phyloP scores from a whole-genome alignment of 2,888 invertebrate species.

The Aleiodes testaceus region DNA sequence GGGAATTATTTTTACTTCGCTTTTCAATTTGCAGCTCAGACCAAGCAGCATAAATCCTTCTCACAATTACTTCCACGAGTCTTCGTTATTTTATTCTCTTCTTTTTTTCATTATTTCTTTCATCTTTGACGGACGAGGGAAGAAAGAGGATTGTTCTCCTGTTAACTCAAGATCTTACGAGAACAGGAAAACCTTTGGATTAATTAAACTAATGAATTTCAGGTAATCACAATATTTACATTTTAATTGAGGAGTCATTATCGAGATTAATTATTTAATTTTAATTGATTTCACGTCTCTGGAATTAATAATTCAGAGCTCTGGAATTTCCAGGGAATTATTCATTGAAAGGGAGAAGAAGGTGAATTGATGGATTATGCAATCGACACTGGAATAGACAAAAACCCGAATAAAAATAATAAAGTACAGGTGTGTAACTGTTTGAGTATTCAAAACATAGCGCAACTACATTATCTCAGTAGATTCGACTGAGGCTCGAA shows the following conservation, averaged over 20 bases:
- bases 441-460: constrained; percentile 39
- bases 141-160: neutral
- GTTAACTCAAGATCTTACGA: too few species aligned
- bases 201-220: too few species aligned
- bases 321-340: too few species aligned
- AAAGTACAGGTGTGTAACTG: neutral
- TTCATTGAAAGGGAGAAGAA: too few species aligned
- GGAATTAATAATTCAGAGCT: too few species aligned
- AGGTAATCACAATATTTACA: too few species aligned
- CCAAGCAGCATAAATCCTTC: constrained; percentile 47
- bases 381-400: too few species aligned
- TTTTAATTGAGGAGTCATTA: too few species aligned
- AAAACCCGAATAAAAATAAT: constrained; percentile 11
- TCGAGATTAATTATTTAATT: too few species aligned
- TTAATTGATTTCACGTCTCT: too few species aligned
- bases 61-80: constrained; percentile 35
- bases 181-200: too few species aligned
- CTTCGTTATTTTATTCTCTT: constrained; percentile 14
- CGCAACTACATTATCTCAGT: constrained; percentile 18
- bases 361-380: too few species aligned
- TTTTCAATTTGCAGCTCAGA: constrained; percentile 52
- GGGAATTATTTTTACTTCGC: constrained; percentile 47
- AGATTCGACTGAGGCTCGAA: constrained; percentile 11
- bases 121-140: neutral
- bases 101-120: neutral